These are phyloP conservation scores for Piezodorus guildinii DNA, from an alignment of 1,140 invertebrate genomes.

Conservation along the genomic window DNA sequence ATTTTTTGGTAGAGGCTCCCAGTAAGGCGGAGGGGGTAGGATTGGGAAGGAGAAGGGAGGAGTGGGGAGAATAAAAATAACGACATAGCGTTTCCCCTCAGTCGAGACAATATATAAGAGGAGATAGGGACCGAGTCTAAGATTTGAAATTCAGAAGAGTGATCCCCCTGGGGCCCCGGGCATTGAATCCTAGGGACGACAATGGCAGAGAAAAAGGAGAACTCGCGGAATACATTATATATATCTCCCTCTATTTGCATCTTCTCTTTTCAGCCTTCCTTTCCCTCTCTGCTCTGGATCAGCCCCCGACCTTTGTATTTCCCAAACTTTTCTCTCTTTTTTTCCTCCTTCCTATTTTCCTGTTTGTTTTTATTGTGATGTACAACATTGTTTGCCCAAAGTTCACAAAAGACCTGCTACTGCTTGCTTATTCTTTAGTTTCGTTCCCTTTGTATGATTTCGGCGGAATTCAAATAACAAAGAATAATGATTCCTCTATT, in stretches of 20 bases:
- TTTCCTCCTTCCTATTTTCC: no score
- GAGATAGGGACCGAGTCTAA: background rate
- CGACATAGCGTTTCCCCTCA: conserved; percentile 1
- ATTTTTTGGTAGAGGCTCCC: background rate
- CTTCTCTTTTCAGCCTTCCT: background rate
- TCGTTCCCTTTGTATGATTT: no score
- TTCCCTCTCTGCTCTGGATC: background rate
- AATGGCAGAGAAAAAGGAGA: conserved; percentile 9
- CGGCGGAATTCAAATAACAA: no score
- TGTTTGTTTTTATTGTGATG: no score
- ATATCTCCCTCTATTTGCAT: conserved; percentile 14
- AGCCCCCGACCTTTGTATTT: no score
- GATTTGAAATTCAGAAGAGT: conserved; percentile 23
- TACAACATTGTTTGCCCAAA: no score
- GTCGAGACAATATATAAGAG: conserved; percentile 8
- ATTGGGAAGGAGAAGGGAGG: background rate
- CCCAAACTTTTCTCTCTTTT: no score
- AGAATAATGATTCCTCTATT: no score
- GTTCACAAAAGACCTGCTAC: no score
- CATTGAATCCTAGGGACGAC: conserved; percentile 19
- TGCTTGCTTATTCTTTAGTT: no score
- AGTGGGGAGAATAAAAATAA: conserved; percentile 9
- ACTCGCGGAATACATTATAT: conserved; percentile 17
- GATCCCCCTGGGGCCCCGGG: conserved; percentile 14
- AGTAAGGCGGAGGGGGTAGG: background rate